Evolutionary conservation across 2,888 invertebrate genomes (phyloP).

Genomic region (Venusia cambrica): DNA sequence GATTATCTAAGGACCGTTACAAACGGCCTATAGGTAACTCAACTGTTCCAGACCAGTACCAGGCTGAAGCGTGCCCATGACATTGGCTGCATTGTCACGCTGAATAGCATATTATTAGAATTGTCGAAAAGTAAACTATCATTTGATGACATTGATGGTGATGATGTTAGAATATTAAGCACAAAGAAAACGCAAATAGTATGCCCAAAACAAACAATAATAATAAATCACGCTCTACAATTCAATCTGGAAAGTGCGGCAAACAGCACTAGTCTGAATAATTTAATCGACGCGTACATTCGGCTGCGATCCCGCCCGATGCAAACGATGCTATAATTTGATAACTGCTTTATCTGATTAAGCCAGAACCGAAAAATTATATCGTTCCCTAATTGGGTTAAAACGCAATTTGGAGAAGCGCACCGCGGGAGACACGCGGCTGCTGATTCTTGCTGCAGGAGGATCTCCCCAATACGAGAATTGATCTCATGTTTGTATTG

Average conservation of each 20-base stretch:
- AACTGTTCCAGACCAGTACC: too few species aligned
- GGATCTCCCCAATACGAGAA: slow-evolving; percentile 21
- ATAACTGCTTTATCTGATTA: slow-evolving; percentile 77
- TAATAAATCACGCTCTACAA: slow-evolving; percentile 16
- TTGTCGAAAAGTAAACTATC: too few species aligned
- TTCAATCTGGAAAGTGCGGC: slow-evolving; percentile 22
- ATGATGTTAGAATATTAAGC: too few species aligned
- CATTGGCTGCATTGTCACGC: too few species aligned
- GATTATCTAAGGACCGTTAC: too few species aligned
- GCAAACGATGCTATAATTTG: slow-evolving; percentile 66
- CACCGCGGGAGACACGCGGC: slow-evolving; percentile 64
- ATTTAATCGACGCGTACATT: slow-evolving; percentile 36
- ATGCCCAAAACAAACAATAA: slow-evolving; percentile 7
- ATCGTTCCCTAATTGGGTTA: slow-evolving; percentile 77
- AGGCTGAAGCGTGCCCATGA: too few species aligned
- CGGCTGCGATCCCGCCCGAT: slow-evolving; percentile 56
- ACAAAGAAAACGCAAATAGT: too few species aligned
- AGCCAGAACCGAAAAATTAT: slow-evolving; percentile 77
- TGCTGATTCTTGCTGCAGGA: slow-evolving; percentile 39
- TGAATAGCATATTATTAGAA: too few species aligned
- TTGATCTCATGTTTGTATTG: slow-evolving; percentile 22
- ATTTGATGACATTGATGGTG: too few species aligned
- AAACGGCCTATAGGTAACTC: too few species aligned
- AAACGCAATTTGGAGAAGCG: slow-evolving; percentile 78
- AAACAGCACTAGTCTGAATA: slow-evolving; percentile 35